Percentiles rank a stretch among this genome's conserved stretches.
These are phyloP conservation scores for Elaphurus davidianus DNA, from an alignment of 2,113 vertebrate genomes.

Conservation along the genomic window DNA sequence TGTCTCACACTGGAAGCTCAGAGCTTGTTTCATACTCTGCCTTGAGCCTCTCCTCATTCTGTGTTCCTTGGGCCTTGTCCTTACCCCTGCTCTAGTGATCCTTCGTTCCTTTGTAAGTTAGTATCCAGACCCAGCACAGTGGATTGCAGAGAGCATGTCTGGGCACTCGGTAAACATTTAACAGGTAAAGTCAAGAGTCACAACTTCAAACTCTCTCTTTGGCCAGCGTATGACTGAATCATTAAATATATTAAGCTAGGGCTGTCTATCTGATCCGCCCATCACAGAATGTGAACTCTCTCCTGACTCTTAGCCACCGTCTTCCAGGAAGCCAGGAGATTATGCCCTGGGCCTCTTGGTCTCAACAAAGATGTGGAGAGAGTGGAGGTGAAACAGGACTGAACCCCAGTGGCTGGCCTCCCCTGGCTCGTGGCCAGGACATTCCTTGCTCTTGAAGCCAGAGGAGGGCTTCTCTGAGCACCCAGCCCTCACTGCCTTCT, in stretches of 20 bases:
- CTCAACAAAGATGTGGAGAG: accelerated
- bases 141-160: accelerated
- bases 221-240: neutral
- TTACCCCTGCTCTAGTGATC: neutral
- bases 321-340: neutral
- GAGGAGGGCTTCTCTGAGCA: neutral
- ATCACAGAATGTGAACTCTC: accelerated
- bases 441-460: neutral
- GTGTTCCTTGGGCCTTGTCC: neutral
- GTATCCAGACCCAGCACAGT: accelerated
- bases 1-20: neutral
- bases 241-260: accelerated
- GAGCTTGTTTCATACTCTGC: too few species aligned
- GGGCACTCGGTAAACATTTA: accelerated
- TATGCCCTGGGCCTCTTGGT: neutral
- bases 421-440: accelerated
- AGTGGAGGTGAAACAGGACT: accelerated
- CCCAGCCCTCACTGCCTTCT: neutral
- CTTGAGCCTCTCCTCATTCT: neutral
- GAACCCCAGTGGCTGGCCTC: accelerated
- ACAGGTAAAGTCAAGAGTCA: neutral
- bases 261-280: accelerated
- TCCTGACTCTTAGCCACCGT: accelerated
- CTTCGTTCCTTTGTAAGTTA: neutral
- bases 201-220: too few species aligned